A percentile compares a stretch with the other conserved stretches of the same genome.
Conservation (phyloP, 2,797 vertebrate genomes). For the Macrochelys suwanniensis region DNA sequence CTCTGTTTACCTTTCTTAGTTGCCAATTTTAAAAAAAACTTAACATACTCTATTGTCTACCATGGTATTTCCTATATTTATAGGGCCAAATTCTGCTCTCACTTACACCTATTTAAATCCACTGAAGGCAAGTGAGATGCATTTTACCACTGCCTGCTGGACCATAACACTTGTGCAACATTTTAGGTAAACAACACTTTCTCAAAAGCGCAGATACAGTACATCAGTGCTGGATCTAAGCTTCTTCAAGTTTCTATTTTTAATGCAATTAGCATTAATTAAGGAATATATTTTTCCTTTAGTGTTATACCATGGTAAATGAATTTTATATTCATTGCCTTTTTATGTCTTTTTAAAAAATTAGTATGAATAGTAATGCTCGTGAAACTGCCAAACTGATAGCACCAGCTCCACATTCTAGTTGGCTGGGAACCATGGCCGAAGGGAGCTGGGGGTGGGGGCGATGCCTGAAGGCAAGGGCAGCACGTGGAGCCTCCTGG, state of each 20-base stretch:
- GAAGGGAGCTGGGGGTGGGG: too few species aligned
- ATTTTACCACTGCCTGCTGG: not conserved
- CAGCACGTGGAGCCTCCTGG: too few species aligned
- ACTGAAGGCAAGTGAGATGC: not conserved
- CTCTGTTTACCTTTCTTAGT: not conserved
- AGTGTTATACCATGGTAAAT: not conserved
- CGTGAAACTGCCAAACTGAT: not conserved
- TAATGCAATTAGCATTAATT: not conserved
- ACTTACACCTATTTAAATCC: not conserved
- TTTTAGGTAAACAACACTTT: not conserved
- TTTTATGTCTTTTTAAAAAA: slow-evolving; percentile 19
- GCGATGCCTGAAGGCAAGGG: too few species aligned
- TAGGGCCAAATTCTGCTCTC: not conserved
- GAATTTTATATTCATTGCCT: not conserved
- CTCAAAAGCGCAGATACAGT: not conserved
- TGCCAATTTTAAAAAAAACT: not conserved
- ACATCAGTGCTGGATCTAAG: not conserved
- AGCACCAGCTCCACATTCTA: too few species aligned
- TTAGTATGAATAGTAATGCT: not conserved
- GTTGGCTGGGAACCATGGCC: too few species aligned
- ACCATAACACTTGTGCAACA: not conserved
- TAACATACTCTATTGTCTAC: not conserved
- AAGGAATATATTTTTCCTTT: not conserved
- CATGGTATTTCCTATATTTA: not conserved
- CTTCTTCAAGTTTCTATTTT: not conserved